Evolutionary conservation across 2,888 invertebrate genomes (phyloP).

Genomic region (Tillus elongatus): DNA sequence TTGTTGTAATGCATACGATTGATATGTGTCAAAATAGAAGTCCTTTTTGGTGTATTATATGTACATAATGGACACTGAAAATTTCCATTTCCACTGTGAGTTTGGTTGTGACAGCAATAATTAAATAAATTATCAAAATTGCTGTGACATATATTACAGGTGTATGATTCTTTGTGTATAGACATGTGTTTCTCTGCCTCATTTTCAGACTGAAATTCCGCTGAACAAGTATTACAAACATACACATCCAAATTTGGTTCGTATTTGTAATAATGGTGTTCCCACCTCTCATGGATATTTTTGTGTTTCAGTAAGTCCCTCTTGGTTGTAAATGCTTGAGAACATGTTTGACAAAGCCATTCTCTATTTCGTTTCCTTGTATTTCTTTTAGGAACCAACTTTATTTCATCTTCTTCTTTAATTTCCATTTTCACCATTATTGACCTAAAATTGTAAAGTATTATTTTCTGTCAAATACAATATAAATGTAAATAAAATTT

Average conservation of each 20-base stretch:
- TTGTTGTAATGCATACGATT: conserved; percentile 47
- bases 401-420: too few relatives aligned
- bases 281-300: conserved; percentile 37
- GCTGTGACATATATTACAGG: conserved; percentile 31
- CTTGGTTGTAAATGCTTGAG: conserved; percentile 43
- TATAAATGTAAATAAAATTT: too few relatives aligned
- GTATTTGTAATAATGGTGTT: conserved; percentile 20
- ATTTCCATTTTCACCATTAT: too few relatives aligned
- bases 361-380: too few relatives aligned
- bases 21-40: conserved; percentile 44
- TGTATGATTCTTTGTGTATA: conserved; percentile 31
- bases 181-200: conserved; percentile 28
- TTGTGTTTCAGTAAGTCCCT: conserved; percentile 45
- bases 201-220: conserved; percentile 25
- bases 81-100: conserved; percentile 27
- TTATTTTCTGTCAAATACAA: too few relatives aligned
- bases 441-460: too few relatives aligned
- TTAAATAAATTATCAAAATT: conserved; percentile 29
- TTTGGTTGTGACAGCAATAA: conserved; percentile 30
- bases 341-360: conserved; percentile 45
- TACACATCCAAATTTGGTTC: conserved; percentile 26
- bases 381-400: too few relatives aligned
- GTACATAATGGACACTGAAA: conserved; percentile 31
- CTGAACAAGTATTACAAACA: conserved; percentile 29
- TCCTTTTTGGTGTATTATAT: conserved; percentile 26